Conservation (phyloP, 2,113 vertebrate species). For the Cryptotis parvus region DNA sequence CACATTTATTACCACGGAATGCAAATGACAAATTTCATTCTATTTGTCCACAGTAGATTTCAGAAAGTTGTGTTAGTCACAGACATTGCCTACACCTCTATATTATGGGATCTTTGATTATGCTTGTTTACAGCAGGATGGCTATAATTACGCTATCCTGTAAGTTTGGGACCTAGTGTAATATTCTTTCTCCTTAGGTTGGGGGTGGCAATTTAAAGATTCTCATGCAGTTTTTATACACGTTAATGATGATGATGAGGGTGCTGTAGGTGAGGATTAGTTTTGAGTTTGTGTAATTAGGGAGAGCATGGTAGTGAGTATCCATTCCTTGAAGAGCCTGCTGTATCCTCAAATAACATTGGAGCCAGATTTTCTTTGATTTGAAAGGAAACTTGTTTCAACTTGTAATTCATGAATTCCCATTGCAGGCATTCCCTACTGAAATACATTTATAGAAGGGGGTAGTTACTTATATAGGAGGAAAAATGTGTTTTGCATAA, state of each 20-base stretch:
- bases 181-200: not conserved
- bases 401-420: not conserved
- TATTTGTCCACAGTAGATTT: conserved; percentile 48
- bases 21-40: conserved; percentile 14
- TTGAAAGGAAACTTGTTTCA: not conserved
- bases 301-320: no score
- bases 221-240: not conserved
- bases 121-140: no score
- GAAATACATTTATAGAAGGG: not conserved
- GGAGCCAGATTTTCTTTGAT: not conserved
- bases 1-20: not conserved
- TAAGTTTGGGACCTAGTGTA: not conserved
- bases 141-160: not conserved
- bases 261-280: not conserved
- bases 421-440: not conserved
- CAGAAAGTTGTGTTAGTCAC: conserved; percentile 59
- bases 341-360: no score
- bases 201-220: not conserved
- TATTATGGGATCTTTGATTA: not conserved
- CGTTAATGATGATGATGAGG: not conserved
- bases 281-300: no score
- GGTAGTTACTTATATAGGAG: no score
- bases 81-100: not conserved
- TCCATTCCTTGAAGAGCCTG: no score
- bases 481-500: no score